phyloP scores from a whole-genome alignment of 2,113 vertebrate genomes.

The Osmerus eperlanus region DNA sequence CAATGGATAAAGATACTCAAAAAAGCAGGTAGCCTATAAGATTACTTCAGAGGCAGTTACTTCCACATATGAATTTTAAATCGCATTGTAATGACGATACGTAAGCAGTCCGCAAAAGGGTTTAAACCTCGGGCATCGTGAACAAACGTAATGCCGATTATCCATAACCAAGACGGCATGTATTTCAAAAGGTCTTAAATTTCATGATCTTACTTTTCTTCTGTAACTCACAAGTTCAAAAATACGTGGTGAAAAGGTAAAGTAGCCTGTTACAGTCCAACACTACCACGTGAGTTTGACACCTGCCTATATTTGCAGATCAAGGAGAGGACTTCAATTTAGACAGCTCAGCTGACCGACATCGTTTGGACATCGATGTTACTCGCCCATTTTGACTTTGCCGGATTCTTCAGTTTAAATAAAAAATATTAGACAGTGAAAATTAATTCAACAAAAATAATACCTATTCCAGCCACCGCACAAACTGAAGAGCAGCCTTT shows the following conservation, averaged over 20 bases:
- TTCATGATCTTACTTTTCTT: too few relatives aligned
- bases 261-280: not conserved
- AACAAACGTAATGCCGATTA: not conserved
- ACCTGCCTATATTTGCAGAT: slow-evolving; percentile 49
- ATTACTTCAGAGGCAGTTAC: slow-evolving; percentile 38
- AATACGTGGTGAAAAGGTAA: too few relatives aligned
- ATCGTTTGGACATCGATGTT: slow-evolving; percentile 5
- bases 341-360: slow-evolving; percentile 22
- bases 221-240: too few relatives aligned
- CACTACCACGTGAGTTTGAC: slow-evolving; percentile 26
- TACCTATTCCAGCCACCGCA: not conserved
- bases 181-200: too few relatives aligned
- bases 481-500: too few relatives aligned
- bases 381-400: not conserved
- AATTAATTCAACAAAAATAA: not conserved
- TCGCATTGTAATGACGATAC: slow-evolving; percentile 38
- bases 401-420: not conserved
- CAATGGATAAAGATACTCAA: not conserved
- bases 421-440: not conserved
- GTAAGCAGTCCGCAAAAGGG: not conserved
- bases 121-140: not conserved
- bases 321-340: slow-evolving; percentile 17
- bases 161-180: slow-evolving; percentile 10
- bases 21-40: not conserved
- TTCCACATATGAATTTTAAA: slow-evolving; percentile 40